Evolutionary conservation across 1,140 invertebrate genomes (phyloP).

Genomic region (Grapholita molesta): DNA sequence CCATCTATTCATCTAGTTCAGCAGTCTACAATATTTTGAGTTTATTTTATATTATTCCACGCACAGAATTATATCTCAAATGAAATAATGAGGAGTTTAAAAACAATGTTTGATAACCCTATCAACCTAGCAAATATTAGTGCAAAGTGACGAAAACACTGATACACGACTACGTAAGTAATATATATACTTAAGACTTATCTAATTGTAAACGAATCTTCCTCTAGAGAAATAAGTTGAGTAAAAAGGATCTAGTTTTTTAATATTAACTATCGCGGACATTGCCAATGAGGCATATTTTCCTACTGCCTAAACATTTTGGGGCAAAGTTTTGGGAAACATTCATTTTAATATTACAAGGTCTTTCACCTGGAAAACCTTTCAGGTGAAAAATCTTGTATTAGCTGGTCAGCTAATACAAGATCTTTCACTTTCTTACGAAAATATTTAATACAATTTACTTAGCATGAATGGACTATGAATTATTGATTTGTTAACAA

Average conservation of each 20-base stretch:
- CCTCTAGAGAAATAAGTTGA: background rate
- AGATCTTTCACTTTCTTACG: no score
- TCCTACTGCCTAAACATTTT: background rate
- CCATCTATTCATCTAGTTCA: no score
- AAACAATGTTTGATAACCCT: no score
- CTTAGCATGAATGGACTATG: background rate
- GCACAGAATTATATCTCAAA: no score
- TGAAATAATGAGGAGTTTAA: no score
- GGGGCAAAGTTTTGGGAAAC: background rate
- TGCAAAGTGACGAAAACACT: no score
- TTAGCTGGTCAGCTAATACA: no score
- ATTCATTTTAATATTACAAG: background rate
- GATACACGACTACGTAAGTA: background rate
- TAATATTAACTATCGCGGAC: background rate
- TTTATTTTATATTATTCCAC: no score
- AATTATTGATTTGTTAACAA: background rate
- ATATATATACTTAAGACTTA: background rate
- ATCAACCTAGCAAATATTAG: no score
- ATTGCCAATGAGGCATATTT: background rate
- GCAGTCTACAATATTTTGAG: no score
- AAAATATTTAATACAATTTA: background rate
- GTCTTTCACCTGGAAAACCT: no score
- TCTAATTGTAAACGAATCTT: background rate
- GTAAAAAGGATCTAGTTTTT: background rate
- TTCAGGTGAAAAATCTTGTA: no score